These are phyloP conservation scores for Dolichomitus sp. DNA, from an alignment of 2,888 invertebrate species.

Conservation along the genomic window DNA sequence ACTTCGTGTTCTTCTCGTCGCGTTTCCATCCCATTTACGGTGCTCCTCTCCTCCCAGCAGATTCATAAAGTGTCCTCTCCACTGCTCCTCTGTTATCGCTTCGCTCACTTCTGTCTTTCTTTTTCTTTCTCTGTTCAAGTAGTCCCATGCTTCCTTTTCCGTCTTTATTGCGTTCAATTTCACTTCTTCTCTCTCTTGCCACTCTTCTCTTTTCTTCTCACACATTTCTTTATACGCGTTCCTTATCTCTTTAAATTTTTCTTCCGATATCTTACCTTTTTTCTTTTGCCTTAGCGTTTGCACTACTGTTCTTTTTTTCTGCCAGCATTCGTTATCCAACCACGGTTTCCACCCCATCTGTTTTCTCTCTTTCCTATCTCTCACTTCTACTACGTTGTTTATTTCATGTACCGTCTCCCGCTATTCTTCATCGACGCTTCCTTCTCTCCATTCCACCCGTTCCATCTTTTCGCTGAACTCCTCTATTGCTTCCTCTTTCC, in stretches of 20 bases:
- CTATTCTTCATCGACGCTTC: too few relatives aligned
- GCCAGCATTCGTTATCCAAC: too few relatives aligned
- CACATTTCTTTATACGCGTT: not conserved
- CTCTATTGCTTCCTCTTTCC: not conserved
- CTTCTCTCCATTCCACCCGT: too few relatives aligned
- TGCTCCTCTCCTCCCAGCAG: conserved; percentile 6
- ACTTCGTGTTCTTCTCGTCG: not conserved
- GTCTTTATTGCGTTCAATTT: not conserved
- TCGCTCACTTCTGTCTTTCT: not conserved
- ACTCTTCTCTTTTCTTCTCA: not conserved
- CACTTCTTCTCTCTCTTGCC: not conserved
- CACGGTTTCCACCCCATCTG: too few relatives aligned
- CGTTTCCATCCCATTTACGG: not conserved
- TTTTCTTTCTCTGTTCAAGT: conserved; percentile 11
- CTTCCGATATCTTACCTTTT: too few relatives aligned
- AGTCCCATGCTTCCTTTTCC: not conserved
- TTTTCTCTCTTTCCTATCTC: too few relatives aligned
- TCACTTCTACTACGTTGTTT: too few relatives aligned
- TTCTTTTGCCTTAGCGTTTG: too few relatives aligned
- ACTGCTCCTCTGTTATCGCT: not conserved
- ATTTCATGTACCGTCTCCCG: too few relatives aligned
- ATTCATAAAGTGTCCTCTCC: conserved; percentile 6
- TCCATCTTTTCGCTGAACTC: too few relatives aligned
- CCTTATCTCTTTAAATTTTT: too few relatives aligned
- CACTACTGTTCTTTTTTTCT: too few relatives aligned